Base-by-base conservation (phyloP, 2,113 vertebrate genomes). In the Gobio gobio region DNA sequence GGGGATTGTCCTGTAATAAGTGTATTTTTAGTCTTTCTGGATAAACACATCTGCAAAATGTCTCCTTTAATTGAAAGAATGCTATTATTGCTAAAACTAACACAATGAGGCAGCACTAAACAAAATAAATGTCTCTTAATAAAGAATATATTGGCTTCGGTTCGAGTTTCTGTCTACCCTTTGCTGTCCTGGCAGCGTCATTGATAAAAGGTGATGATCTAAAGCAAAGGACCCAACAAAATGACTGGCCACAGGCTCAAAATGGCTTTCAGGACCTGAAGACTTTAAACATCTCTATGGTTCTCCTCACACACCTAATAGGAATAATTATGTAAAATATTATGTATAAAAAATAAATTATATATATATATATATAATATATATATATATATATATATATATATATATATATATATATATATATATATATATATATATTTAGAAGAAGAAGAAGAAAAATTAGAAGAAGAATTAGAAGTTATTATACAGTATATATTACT, bases 151-250 rank as follows among this genome's bases (percentile, higher is more conserved):
- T 5, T 77, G 75, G 16, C 26, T 58, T 36, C 10, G 8, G 26
- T 77, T 18, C 1, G 26, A 56, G 51, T 36, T 58, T 36, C 33
- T 77, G 75, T 77, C 20, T 45, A 36, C 51, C 29, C 49, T 58
- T 26, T 77, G 18, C 51, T 56, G 29, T 77, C 49, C 49, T 56
- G 26, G 26, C 16, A 56, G 26, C 3, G 10, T 40, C 51, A 77
- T 58, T 77, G 70, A 77, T 33, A 77, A 36, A 58, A 56, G 49
- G 22, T 74, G n/a, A 49, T 49, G 43, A 77, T 77, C 4, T 36
- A 22, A 77, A 36, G 43, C 20, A 22, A 36, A 33, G 54, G 45
- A 18, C 47, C 73, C 14, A 26, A 49, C 14, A 29, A 75, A 51
- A 51, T 29, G 45, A 51, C 14, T 26, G 47, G 73, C 47, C 47